These are phyloP conservation scores for Mechanitis mazaeus DNA, from an alignment of 2,888 invertebrate species.

Conservation along the genomic window DNA sequence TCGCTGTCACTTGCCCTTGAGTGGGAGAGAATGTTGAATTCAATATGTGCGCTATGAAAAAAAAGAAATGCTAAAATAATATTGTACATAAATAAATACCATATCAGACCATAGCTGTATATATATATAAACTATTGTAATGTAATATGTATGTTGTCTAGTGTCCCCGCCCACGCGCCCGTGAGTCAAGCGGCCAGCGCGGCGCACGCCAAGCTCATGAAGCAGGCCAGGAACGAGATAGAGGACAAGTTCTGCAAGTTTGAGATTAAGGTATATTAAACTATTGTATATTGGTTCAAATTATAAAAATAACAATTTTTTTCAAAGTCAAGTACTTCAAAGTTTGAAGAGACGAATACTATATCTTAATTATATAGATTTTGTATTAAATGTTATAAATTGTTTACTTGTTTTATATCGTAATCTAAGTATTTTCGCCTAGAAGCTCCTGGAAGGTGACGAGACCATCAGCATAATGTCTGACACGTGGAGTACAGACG, in stretches of 20 bases:
- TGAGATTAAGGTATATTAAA: constrained; percentile 83
- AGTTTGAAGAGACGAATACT: too few species aligned
- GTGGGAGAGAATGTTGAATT: too few species aligned
- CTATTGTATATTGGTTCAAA: not conserved
- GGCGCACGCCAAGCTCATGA: constrained; percentile 78
- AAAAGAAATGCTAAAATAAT: too few species aligned
- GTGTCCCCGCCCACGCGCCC: constrained; percentile 55
- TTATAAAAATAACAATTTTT: not conserved
- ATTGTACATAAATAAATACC: too few species aligned
- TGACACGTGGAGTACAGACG: constrained; percentile 99
- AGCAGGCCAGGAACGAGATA: constrained; percentile 93
- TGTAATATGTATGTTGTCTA: constrained; percentile 25
- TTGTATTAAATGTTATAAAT: too few species aligned
- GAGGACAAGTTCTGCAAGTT: constrained; percentile 99
- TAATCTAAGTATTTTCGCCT: constrained; percentile 5
- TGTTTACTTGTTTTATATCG: not conserved
- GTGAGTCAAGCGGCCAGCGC: constrained; percentile 57
- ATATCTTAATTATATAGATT: too few species aligned
- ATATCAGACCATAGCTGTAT: too few species aligned
- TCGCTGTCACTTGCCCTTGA: too few species aligned
- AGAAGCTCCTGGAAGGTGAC: constrained; percentile 85
- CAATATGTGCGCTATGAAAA: too few species aligned
- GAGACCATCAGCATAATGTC: constrained; percentile 98
- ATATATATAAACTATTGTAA: too few species aligned
- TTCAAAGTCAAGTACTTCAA: too few species aligned